A percentile compares a stretch with the other conserved stretches of the same genome.
Evolutionary conservation across 2,888 invertebrate species (phyloP).

Genomic region (Eupithecia subumbrata): DNA sequence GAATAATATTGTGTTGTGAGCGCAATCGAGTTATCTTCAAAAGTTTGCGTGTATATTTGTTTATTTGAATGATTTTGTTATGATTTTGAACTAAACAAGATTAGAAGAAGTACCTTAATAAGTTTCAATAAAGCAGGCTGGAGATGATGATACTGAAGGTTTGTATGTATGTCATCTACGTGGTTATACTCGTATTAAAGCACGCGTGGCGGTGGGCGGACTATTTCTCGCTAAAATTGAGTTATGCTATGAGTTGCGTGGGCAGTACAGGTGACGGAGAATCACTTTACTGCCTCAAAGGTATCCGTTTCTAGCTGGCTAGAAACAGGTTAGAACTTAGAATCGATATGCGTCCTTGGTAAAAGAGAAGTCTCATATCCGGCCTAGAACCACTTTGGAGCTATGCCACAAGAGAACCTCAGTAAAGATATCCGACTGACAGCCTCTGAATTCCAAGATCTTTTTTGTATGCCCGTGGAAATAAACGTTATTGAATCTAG

Average conservation of each 20-base stretch:
- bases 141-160: neutral
- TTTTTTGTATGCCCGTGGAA: neutral
- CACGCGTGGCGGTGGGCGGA: neutral
- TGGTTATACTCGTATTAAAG: neutral
- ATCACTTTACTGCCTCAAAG: neutral
- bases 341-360: neutral
- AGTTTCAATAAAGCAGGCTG: too few relatives aligned
- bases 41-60: neutral
- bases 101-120: too few relatives aligned
- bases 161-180: neutral
- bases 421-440: neutral
- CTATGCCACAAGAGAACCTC: neutral
- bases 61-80: neutral
- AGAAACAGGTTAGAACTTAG: neutral
- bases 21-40: neutral
- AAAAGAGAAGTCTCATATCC: neutral
- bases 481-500: neutral
- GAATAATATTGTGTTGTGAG: constrained; percentile 35
- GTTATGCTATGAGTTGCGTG: neutral
- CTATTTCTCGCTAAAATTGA: neutral
- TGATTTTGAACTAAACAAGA: neutral
- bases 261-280: neutral
- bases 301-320: neutral
- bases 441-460: neutral
- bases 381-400: neutral